These are phyloP conservation scores for Zygogramma bicolorata DNA, from an alignment of 2,888 invertebrate species.

Conservation along the genomic window DNA sequence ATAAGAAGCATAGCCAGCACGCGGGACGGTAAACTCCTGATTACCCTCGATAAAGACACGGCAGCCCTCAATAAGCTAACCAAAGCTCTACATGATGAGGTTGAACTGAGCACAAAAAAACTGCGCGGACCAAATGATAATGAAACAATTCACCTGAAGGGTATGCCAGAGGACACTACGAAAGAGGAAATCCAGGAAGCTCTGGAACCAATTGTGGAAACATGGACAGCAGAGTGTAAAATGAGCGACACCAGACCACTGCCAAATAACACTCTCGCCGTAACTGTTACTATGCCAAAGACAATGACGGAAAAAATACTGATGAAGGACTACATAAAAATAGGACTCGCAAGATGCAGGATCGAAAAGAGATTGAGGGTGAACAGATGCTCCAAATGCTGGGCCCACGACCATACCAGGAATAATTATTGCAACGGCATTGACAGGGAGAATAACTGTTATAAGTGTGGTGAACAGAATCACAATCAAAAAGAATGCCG, in stretches of 20 bases:
- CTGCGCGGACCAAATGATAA: too few relatives aligned
- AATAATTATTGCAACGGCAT: background rate
- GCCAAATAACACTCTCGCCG: background rate
- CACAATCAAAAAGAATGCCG: constrained; percentile 19
- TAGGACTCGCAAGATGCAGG: constrained; percentile 5
- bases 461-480: constrained; percentile 13
- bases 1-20: too few relatives aligned
- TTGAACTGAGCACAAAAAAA: too few relatives aligned
- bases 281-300: background rate
- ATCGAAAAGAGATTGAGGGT: background rate
- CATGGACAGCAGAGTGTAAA: background rate
- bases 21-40: too few relatives aligned
- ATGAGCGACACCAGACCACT: background rate
- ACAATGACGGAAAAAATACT: too few relatives aligned
- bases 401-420: background rate
- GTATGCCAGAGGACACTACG: too few relatives aligned
- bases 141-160: too few relatives aligned
- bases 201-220: too few relatives aligned
- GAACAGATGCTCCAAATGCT: constrained; percentile 10
- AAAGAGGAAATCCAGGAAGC: too few relatives aligned
- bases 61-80: too few relatives aligned
- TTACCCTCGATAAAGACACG: too few relatives aligned
- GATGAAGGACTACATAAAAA: background rate
- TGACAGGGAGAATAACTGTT: constrained; percentile 6
- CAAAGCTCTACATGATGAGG: too few relatives aligned